phyloP scores from a whole-genome alignment of 2,888 invertebrate species.

The Melolontha melolontha region DNA sequence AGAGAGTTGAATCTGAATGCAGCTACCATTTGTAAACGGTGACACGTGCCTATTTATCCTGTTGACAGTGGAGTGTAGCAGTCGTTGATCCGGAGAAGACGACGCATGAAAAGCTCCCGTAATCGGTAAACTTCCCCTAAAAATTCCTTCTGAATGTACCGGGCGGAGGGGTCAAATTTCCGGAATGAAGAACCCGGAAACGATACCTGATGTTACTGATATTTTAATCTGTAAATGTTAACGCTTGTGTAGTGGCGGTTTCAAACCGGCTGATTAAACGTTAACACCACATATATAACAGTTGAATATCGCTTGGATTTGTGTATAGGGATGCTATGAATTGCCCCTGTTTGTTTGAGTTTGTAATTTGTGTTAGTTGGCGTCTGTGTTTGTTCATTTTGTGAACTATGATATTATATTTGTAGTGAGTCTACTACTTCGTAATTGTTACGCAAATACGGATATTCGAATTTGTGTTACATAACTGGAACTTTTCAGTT shows the following conservation, averaged over 20 bases:
- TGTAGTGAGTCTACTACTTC: conserved; percentile 22
- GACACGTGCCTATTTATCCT: conserved; percentile 63
- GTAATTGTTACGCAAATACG: conserved; percentile 5
- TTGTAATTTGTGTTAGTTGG: conserved; percentile 43
- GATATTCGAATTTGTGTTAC: conserved; percentile 6
- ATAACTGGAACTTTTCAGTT: too few species aligned
- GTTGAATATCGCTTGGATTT: conserved; percentile 36
- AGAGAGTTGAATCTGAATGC: conserved; percentile 61
- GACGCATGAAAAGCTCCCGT: conserved; percentile 30
- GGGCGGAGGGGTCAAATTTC: background rate
- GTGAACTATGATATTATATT: conserved; percentile 22
- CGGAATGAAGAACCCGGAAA: conserved; percentile 54
- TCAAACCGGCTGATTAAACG: conserved; percentile 60
- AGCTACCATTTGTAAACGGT: conserved; percentile 60
- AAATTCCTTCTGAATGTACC: conserved; percentile 11
- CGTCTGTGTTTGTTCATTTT: conserved; percentile 31
- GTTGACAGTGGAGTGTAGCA: conserved; percentile 57
- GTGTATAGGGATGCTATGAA: conserved; percentile 43
- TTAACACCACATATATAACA: conserved; percentile 45
- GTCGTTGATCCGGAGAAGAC: conserved; percentile 40
- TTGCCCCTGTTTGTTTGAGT: conserved; percentile 50
- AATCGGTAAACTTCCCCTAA: conserved; percentile 20
- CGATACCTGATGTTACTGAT: conserved; percentile 49
- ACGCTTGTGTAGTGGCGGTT: conserved; percentile 59
- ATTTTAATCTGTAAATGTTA: conserved; percentile 59